phyloP scores from a whole-genome alignment of 2,113 vertebrate species.

The Gracilinanus agilis region DNA sequence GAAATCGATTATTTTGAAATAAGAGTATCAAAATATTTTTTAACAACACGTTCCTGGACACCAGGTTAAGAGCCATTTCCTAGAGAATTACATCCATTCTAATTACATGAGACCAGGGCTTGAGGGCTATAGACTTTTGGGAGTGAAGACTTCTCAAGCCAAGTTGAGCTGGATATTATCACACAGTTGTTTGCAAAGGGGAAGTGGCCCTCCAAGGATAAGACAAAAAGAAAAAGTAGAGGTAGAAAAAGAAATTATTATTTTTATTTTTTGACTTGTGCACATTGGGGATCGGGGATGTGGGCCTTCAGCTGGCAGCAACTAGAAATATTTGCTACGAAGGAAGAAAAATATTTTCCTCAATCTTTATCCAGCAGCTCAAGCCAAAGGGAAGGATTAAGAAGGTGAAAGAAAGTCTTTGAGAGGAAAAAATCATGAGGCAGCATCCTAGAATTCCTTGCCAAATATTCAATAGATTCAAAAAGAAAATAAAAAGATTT shows the following conservation, averaged over 20 bases:
- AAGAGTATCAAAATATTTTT: too few relatives aligned
- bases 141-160: not conserved
- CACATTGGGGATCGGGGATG: not conserved
- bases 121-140: not conserved
- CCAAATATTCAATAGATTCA: not conserved
- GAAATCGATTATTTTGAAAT: too few relatives aligned
- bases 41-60: not conserved
- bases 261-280: not conserved
- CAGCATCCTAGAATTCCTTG: not conserved
- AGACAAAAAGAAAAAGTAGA: not conserved
- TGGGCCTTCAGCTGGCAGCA: not conserved
- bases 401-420: not conserved
- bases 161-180: not conserved
- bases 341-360: not conserved
- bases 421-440: not conserved
- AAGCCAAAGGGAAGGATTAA: not conserved
- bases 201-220: not conserved
- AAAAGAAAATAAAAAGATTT: not conserved
- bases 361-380: slow-evolving; percentile 21
- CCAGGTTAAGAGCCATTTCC: not conserved
- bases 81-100: not conserved
- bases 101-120: not conserved
- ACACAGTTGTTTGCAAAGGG: not conserved
- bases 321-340: not conserved
- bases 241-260: not conserved